Evolutionary conservation across 2,888 invertebrate genomes (phyloP), one percentile per base, ranked within the genome.

Genomic region (Cataglyphis livida): DNA sequence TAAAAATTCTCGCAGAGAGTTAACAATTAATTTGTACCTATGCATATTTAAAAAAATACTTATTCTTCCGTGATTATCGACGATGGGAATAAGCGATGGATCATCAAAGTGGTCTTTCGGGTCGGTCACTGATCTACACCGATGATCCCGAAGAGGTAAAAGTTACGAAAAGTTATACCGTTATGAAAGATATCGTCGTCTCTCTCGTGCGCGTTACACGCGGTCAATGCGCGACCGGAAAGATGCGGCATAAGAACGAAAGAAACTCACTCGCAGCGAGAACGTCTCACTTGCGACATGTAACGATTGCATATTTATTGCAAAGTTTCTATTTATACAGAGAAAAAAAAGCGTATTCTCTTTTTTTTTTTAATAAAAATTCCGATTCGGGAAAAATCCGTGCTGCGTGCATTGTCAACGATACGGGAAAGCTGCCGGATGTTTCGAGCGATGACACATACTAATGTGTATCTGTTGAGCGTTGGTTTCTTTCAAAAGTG

Each of bases 111-210:
- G 82, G 85, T 44, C 87, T 78, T 68, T 82, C 87, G 84, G 91
- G 87, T 91, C 91, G 92, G 92, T 91, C 91, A 92, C 85, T 90
- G 90, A 91, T 91, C 91, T 89, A 89, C 88, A 78, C 81, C 85
- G 85, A 83, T 89, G 89, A 86, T 88, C 85, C 86, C 84, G 82
- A 61, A 82, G 73, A 79, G 88, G 89, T 86, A 86, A 89, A 89
- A 89, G 86, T 89, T 86, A 25, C 25, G 25, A 25, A 25, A 25
- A 25, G 25, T 25, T 88, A 88, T 89, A 89, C 88, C 88, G 88
- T 89, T 89, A 89, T 86, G 82, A 88, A 86, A 86, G 88, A 81
- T 54, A 25, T 25, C 71, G 83, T n/a, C 64, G 64, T 38, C 51
- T 83, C 85, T 35, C 38, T 87, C 87, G 76, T 82, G 89, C 75